Evolutionary conservation across 2,888 invertebrate genomes (phyloP).

Genomic region (Ferrisia virgata): DNA sequence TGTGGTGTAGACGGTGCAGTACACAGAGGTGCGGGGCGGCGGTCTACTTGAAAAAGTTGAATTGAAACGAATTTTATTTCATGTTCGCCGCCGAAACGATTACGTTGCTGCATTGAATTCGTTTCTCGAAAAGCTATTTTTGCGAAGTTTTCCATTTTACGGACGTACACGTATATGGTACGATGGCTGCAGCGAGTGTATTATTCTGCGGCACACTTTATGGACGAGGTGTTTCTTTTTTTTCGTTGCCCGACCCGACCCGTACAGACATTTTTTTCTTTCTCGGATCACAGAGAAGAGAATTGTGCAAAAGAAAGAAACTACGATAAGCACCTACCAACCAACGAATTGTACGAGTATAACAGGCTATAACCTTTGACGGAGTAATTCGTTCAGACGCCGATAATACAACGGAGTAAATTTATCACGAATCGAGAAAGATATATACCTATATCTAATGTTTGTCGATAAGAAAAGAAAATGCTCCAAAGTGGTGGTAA

Average conservation of each 20-base stretch:
- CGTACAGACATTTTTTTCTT: not conserved
- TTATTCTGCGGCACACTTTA: not conserved
- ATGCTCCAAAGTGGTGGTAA: not conserved
- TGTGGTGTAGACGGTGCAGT: too few species aligned
- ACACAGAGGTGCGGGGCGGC: too few species aligned
- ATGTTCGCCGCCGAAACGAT: not conserved
- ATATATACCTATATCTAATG: not conserved
- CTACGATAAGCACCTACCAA: not conserved
- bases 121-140: not conserved
- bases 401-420: not conserved
- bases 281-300: not conserved
- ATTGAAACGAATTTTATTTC: not conserved
- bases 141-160: not conserved
- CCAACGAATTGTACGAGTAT: not conserved
- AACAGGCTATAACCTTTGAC: not conserved
- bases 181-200: not conserved
- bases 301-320: not conserved
- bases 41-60: not conserved
- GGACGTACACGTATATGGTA: not conserved
- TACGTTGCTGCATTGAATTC: not conserved
- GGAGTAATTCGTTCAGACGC: constrained; percentile 8
- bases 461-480: not conserved
- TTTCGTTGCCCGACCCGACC: not conserved
- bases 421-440: not conserved
- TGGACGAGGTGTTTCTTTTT: not conserved